Evolutionary conservation across 2,113 vertebrate genomes (phyloP).

Genomic region (Megatriorchis doriae): DNA sequence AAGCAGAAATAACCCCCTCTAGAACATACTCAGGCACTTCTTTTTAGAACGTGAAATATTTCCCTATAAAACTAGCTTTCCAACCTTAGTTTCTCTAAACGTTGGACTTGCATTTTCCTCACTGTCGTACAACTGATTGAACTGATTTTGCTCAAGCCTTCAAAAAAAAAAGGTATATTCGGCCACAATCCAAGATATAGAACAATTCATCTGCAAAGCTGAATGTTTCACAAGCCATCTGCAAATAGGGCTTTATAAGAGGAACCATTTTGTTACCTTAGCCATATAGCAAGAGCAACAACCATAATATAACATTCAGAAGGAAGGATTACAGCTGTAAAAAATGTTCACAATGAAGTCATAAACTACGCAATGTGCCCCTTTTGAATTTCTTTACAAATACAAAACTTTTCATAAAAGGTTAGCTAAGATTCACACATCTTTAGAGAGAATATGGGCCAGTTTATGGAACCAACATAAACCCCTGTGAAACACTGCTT

Average conservation of each 20-base stretch:
- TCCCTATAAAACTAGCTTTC: slow-evolving; percentile 12
- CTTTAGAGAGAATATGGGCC: slow-evolving; percentile 6
- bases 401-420: background rate
- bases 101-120: background rate
- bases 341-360: slow-evolving; percentile 39
- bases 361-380: slow-evolving; percentile 26
- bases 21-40: background rate
- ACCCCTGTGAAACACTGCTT: background rate
- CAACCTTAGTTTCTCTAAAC: background rate
- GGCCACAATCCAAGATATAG: background rate
- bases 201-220: slow-evolving; percentile 18
- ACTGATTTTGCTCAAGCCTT: background rate
- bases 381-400: slow-evolving; percentile 40
- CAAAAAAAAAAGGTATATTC: background rate
- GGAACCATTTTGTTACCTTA: slow-evolving; percentile 33
- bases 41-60: background rate
- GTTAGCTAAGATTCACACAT: slow-evolving; percentile 36
- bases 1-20: slow-evolving; percentile 12
- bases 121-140: background rate
- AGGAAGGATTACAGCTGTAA: slow-evolving; percentile 41
- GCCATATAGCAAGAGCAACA: background rate
- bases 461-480: background rate
- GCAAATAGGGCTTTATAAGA: slow-evolving; percentile 11
- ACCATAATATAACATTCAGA: background rate
- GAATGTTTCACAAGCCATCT: slow-evolving; percentile 49